These are phyloP conservation scores for Hyppa rectilinea DNA, from an alignment of 2,888 invertebrate species.

Conservation along the genomic window DNA sequence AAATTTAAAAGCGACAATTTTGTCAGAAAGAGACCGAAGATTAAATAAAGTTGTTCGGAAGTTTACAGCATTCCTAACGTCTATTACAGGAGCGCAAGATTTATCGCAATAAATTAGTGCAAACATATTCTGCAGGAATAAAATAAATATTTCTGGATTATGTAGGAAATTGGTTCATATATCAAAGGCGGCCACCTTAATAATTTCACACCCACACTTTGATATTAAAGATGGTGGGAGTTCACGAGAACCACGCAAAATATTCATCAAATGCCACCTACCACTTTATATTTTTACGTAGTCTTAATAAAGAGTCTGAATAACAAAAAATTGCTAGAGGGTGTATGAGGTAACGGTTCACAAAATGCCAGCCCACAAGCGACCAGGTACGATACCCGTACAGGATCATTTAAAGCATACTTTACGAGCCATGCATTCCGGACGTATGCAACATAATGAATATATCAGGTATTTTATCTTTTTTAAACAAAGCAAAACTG, in stretches of 20 bases:
- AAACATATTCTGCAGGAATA: constrained; percentile 49
- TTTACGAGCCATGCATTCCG: constrained; percentile 47
- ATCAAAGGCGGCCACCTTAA: constrained; percentile 51
- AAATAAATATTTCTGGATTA: constrained; percentile 55
- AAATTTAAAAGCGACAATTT: constrained; percentile 67
- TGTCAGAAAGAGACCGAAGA: constrained; percentile 61
- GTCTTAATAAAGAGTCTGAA: constrained; percentile 46
- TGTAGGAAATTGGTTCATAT: constrained; percentile 47
- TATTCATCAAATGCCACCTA: constrained; percentile 63
- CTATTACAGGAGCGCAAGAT: constrained; percentile 61
- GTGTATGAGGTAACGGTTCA: constrained; percentile 43
- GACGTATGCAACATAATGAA: constrained; percentile 38
- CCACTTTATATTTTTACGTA: constrained; percentile 57
- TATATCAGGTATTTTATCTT: constrained; percentile 49
- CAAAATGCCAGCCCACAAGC: constrained; percentile 42
- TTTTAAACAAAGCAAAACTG: constrained; percentile 21
- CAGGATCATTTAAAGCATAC: constrained; percentile 41
- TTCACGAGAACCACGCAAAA: constrained; percentile 62
- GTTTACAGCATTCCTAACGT: constrained; percentile 65
- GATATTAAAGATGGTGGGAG: constrained; percentile 64
- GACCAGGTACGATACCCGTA: constrained; percentile 40
- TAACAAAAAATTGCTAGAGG: constrained; percentile 51
- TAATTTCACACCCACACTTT: constrained; percentile 63
- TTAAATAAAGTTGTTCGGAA: constrained; percentile 62
- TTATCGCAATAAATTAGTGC: constrained; percentile 54